Percentiles rank a stretch among this genome's conserved stretches.
phyloP scores from a whole-genome alignment of 2,113 vertebrate genomes.

The Empidonax alnorum region DNA sequence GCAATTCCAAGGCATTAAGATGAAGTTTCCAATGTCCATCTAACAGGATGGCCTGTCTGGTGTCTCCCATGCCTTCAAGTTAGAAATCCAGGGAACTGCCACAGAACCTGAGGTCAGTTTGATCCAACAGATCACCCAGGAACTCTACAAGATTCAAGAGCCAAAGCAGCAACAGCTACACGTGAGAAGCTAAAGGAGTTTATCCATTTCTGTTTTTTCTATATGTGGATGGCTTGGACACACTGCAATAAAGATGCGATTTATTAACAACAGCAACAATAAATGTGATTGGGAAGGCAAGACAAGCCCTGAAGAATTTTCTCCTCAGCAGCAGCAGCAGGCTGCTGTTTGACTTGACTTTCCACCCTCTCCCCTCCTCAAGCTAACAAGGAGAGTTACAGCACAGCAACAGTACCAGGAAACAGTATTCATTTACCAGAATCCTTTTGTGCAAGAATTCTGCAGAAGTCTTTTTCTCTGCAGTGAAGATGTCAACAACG shows the following conservation, averaged over 20 bases:
- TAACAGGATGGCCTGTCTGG: neutral
- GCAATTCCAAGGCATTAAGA: neutral
- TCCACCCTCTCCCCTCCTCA: neutral
- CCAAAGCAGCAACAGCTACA: neutral
- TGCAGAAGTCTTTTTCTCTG: neutral
- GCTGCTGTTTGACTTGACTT: neutral
- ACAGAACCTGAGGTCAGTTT: neutral
- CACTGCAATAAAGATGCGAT: neutral
- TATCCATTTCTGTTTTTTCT: neutral
- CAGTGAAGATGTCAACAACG: neutral
- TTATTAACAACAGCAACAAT: neutral
- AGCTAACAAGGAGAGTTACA: neutral
- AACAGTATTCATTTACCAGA: neutral
- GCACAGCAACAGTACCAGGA: neutral
- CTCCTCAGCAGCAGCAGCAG: neutral
- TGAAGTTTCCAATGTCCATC: neutral
- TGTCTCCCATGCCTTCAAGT: neutral
- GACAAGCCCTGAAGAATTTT: neutral
- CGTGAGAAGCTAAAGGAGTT: neutral
- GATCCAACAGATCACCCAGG: neutral
- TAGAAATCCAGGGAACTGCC: neutral
- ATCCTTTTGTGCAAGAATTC: neutral
- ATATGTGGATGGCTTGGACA: accelerated
- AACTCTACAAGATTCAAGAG: neutral
- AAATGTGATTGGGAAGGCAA: neutral